phyloP scores from a whole-genome alignment of 2,113 vertebrate genomes.

The Rattus norvegicus region GRCr8 NC_086039.1:68577001-68577500 shows the following conservation, averaged over 20 bases:
- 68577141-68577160: constrained; percentile 19
- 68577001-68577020: constrained; percentile 61
- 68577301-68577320: background rate
- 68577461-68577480: constrained; percentile 9
- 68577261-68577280: background rate
- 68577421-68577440: constrained; percentile 51
- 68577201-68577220: background rate
- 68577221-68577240: constrained; percentile 40
- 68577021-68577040: constrained; percentile 62
- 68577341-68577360: background rate
- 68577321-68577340: background rate
- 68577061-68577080: constrained; percentile 46
- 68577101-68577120: constrained; percentile 53
- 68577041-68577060: constrained; percentile 61
- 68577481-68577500: constrained; percentile 56
- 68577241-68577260: background rate
- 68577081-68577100: background rate
- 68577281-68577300: background rate
- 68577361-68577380: background rate
- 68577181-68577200: background rate
- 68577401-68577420: constrained; percentile 45
- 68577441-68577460: constrained; percentile 34
- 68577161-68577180: constrained; percentile 21
- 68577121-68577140: constrained; percentile 56
- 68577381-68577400: constrained; percentile 38